Base-by-base conservation (phyloP, 1,140 invertebrate species). In the Drosophila pseudoananassae region DNA sequence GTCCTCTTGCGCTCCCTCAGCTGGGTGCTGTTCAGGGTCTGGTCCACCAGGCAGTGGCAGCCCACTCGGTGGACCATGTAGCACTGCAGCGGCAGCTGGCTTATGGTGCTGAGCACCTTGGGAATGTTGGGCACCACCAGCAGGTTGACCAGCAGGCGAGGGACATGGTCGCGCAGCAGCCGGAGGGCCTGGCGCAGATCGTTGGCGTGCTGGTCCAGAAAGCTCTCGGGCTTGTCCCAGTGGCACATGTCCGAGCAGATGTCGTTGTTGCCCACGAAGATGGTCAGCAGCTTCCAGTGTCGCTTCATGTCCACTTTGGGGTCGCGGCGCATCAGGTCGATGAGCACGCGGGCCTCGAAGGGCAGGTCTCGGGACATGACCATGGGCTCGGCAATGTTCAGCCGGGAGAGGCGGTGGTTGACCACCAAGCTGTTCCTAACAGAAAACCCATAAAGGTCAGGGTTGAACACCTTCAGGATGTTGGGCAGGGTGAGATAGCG, bases 191-290 rank as follows among this genome's bases (percentile, higher is more conserved):
- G 51, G 0, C 65, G 55, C 23, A 91, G 47, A 56, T 91, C 85
- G 0, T 45, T 17, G 12, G 76, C 90, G 43, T 91, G 90, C n/a
- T 70, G 76, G 1, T 68, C 57, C 8, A 91, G 46, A 6, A 88
- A 58, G 12, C 20, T 31, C 33, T 69, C 53, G 2, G 57, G 50
- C 51, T 64, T 51, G 12, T 66, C 70, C 59, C 89, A 50, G 59
- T 91, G 93, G 77, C 95, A 95, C 10, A 95, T 93, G 14, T 94
- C 93, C 6, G 90, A 66, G 80, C 96, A 96, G 51, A 96, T 93
- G 75, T 97, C 95, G 80, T 97, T 97, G 40, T 92, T 91, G 17
- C 95, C 95, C 15, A 96, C 94, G 79, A 95, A 94, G 1, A 96
- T 72, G 0, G 94, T 95, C n/a, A 96, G 92, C 4, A 91, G 64